Conservation (phyloP, 2,888 invertebrate species). For the Chymomyza amoena region DNA sequence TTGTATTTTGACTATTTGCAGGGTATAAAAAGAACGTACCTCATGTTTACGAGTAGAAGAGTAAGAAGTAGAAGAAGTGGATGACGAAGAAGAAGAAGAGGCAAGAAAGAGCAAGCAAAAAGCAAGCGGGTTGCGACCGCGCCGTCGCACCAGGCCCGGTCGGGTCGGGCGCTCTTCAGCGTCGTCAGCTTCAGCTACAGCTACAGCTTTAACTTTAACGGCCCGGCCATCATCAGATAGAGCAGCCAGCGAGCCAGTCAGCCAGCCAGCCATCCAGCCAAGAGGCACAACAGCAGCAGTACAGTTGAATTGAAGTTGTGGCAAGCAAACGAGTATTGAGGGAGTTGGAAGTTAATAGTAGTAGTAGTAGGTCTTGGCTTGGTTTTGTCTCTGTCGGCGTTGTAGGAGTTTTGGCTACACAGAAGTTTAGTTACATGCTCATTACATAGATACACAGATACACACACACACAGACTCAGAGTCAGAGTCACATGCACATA, state of each 20-base stretch:
- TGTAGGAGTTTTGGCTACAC: constrained; percentile 70
- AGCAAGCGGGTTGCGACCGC: constrained; percentile 35
- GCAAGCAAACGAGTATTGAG: constrained; percentile 68
- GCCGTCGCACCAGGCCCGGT: constrained; percentile 36
- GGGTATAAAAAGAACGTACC: constrained; percentile 53
- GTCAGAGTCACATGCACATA: constrained; percentile 5
- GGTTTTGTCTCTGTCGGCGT: constrained; percentile 51
- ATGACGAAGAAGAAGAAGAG: constrained; percentile 31
- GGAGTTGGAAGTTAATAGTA: constrained; percentile 46
- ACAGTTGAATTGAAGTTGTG: constrained; percentile 69
- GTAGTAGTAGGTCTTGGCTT: constrained; percentile 16
- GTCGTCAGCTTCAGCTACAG: constrained; percentile 29
- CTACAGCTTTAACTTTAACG: constrained; percentile 60
- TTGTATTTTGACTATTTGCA: constrained; percentile 1
- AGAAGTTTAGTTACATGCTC: constrained; percentile 71
- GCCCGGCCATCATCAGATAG: constrained; percentile 72
- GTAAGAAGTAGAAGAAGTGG: constrained; percentile 33
- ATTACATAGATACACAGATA: constrained; percentile 61
- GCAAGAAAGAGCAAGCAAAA: constrained; percentile 23
- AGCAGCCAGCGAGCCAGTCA: constrained; percentile 22
- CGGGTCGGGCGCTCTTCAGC: constrained; percentile 65
- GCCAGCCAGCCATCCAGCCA: not conserved
- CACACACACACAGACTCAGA: constrained; percentile 18
- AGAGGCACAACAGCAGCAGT: constrained; percentile 31
- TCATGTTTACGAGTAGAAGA: constrained; percentile 63